phyloP scores from a whole-genome alignment of 2,888 invertebrate genomes.

The Leptinotarsa haldemani region DNA sequence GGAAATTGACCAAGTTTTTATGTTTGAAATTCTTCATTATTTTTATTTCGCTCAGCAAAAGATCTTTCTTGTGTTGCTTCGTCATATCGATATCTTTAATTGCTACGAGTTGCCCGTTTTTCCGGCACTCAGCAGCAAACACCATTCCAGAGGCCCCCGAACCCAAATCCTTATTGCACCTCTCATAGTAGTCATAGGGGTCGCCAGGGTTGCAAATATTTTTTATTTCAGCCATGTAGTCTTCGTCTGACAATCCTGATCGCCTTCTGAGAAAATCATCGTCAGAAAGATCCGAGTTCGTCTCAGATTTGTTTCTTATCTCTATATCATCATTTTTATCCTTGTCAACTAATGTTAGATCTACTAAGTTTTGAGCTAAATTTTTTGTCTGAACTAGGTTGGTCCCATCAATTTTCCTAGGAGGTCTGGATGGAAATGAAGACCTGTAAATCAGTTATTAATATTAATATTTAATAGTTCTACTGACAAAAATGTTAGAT shows the following conservation, averaged over 20 bases:
- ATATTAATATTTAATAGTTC: too few species aligned
- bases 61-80: slow-evolving; percentile 95
- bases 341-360: slow-evolving; percentile 57
- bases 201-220: slow-evolving; percentile 86
- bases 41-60: slow-evolving; percentile 94
- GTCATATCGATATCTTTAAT: slow-evolving; percentile 96
- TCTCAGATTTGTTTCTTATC: slow-evolving; percentile 60
- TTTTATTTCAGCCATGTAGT: slow-evolving; percentile 78
- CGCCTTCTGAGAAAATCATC: slow-evolving; percentile 64
- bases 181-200: slow-evolving; percentile 83
- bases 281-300: slow-evolving; percentile 51
- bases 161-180: slow-evolving; percentile 84
- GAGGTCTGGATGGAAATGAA: slow-evolving; percentile 66
- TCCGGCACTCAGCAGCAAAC: slow-evolving; percentile 86
- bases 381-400: slow-evolving; percentile 59
- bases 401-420: slow-evolving; percentile 59
- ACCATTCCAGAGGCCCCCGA: slow-evolving; percentile 94
- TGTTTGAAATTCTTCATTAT: slow-evolving; percentile 93
- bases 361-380: slow-evolving; percentile 63
- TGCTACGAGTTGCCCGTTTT: slow-evolving; percentile 83
- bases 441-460: slow-evolving; percentile 10
- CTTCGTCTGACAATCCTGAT: slow-evolving; percentile 74
- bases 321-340: slow-evolving; percentile 62
- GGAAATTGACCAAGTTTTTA: slow-evolving; percentile 91
- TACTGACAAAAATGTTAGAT: too few species aligned